Base-by-base conservation (phyloP, 2,888 invertebrate species). In the Acanthosepion esculentum region DNA sequence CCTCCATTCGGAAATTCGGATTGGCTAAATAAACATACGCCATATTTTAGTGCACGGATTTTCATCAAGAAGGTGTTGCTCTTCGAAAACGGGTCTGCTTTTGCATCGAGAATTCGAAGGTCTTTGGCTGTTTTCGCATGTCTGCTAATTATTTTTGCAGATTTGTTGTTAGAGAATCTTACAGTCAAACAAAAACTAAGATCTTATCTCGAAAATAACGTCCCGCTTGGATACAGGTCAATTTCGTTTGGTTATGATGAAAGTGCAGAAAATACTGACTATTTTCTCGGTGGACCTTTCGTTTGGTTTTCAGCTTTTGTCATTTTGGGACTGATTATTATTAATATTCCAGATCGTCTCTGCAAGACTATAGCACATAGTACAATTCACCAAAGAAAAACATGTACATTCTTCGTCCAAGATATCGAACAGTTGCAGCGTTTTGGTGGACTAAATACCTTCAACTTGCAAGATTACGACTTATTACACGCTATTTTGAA, bases 41-140 rank as follows among this genome's bases (percentile, higher is more conserved):
- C 41, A 41, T 41, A 41, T 41, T 41, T 41, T 41, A 41, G 41
- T 41, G 41, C 41, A 41, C 3, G 2, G 1, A 41, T 41, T 41
- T 41, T 41, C 41, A 41, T 41, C 41, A 41, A 41, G 41, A 41
- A 41, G 41, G 2, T 41, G 41, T 41, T 41, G 41, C 41, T 41
- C 41, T 41, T 41, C 41, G 41, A 53, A 18, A 48, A 93, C 5
- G 18, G 41, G 5, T 41, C 93, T 2, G 18, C 8, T 12, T 29
- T 50, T 50, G 93, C 53, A 7, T 93, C 93, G 23, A 93, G 53
- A 93, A n/a, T 93, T 6, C 48, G 93, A 93, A 93, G 93, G n/a
- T 93, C 53, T 7, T 26, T 26, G 29, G 48, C 33, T 26, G n/a
- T 93, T 29, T 6, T 93, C 1, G 50, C 33, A 23, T 93, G 41